These are phyloP conservation scores for Tinea pellionella DNA, from an alignment of 2,888 invertebrate genomes.

Conservation along the genomic window DNA sequence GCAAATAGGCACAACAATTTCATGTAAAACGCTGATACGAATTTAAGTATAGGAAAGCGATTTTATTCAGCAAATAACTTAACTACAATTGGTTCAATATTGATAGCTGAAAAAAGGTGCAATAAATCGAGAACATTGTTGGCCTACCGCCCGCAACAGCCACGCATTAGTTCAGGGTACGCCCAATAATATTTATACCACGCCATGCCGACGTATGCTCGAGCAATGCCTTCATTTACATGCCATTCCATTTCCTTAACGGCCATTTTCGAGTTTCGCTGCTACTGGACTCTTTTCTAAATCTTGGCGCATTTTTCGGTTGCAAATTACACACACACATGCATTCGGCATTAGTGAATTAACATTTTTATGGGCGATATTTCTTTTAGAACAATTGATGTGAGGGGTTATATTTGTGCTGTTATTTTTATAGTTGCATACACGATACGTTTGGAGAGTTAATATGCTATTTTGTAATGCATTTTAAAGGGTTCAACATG, in stretches of 20 bases:
- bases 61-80: neutral
- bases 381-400: constrained; percentile 21
- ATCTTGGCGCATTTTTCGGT: constrained; percentile 44
- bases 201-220: constrained; percentile 9
- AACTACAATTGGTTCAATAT: neutral
- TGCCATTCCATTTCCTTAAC: constrained; percentile 52
- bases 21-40: neutral
- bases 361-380: constrained; percentile 66
- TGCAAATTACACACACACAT: constrained; percentile 66
- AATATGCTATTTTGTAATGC: neutral
- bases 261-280: constrained; percentile 46
- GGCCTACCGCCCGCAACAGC: neutral
- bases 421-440: no score
- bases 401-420: neutral
- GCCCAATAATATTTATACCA: neutral
- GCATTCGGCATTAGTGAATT: constrained; percentile 59
- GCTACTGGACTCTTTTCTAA: constrained; percentile 31
- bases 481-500: neutral
- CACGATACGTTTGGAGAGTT: no score
- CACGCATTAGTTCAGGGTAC: constrained; percentile 10
- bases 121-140: neutral
- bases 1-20: no score
- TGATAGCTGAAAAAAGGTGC: neutral
- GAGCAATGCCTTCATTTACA: constrained; percentile 39
- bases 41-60: neutral